phyloP scores from a whole-genome alignment of 2,888 invertebrate genomes.

The Trachelus iudaicus region DNA sequence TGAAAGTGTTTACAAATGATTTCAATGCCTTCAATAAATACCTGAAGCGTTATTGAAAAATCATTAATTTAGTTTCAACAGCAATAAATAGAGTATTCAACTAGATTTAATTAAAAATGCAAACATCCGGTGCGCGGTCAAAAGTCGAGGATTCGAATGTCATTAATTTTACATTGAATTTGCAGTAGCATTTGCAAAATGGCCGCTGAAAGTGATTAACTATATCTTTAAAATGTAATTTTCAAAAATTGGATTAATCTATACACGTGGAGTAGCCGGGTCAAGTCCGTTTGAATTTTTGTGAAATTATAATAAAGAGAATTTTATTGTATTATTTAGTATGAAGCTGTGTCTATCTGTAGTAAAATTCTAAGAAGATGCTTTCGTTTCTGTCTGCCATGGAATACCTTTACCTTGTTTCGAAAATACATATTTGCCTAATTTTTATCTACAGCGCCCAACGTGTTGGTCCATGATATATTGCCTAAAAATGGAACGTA shows the following conservation, averaged over 20 bases:
- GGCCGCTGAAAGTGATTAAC: not conserved
- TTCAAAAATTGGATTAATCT: not conserved
- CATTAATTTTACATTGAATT: constrained; percentile 30
- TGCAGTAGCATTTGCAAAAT: not conserved
- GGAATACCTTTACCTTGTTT: not conserved
- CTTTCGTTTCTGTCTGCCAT: not conserved
- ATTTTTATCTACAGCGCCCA: not conserved
- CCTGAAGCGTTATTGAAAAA: not conserved
- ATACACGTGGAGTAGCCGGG: not conserved
- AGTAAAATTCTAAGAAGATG: not conserved
- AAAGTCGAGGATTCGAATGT: constrained; percentile 25
- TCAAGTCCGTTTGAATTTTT: not conserved
- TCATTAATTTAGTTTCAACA: not conserved
- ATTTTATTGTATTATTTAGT: not conserved
- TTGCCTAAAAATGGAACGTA: not conserved
- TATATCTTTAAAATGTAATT: not conserved
- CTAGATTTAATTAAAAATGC: not conserved
- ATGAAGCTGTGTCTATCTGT: not conserved
- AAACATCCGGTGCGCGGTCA: constrained; percentile 1
- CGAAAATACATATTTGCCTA: not conserved
- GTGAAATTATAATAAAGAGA: not conserved
- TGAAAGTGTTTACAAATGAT: not conserved
- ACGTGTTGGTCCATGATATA: not conserved
- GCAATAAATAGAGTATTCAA: not conserved
- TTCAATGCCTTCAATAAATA: not conserved